These are phyloP conservation scores for Neoarius graeffei DNA, from an alignment of 2,113 vertebrate genomes.

Conservation along the genomic window DNA sequence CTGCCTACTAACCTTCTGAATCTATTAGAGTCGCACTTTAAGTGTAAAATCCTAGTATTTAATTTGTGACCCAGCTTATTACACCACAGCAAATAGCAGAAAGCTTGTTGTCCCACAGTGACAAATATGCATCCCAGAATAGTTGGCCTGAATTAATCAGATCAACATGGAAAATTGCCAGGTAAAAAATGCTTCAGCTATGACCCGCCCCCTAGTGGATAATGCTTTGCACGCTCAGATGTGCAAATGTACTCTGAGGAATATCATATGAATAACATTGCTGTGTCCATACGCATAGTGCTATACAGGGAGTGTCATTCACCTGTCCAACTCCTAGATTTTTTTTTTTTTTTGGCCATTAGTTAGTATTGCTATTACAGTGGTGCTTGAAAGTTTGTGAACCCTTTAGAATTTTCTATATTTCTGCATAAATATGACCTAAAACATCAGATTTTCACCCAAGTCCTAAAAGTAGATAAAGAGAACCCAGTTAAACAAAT, in stretches of 20 bases:
- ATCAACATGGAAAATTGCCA: neutral
- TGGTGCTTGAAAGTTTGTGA: neutral
- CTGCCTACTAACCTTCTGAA: neutral
- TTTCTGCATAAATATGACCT: no score
- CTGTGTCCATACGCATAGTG: neutral
- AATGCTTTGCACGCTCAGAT: neutral
- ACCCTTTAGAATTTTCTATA: no score
- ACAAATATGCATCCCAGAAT: slow-evolving; percentile 3
- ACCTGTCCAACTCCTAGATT: neutral
- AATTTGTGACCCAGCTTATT: neutral
- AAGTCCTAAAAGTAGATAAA: no score
- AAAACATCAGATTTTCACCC: no score
- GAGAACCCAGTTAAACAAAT: no score
- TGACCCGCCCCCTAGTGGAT: neutral
- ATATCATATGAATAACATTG: neutral
- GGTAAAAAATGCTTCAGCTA: neutral
- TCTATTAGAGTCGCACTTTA: neutral
- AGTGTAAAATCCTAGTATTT: neutral
- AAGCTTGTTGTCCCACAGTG: slow-evolving; percentile 1
- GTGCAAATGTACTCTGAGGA: neutral
- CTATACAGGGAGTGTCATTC: neutral
- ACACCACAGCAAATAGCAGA: neutral
- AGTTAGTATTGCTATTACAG: neutral
- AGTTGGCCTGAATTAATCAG: slow-evolving; percentile 23
- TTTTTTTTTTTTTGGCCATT: neutral